These are phyloP conservation scores for Bombus impatiens DNA, from an alignment of 1,140 invertebrate genomes.

Conservation along the genomic window DNA sequence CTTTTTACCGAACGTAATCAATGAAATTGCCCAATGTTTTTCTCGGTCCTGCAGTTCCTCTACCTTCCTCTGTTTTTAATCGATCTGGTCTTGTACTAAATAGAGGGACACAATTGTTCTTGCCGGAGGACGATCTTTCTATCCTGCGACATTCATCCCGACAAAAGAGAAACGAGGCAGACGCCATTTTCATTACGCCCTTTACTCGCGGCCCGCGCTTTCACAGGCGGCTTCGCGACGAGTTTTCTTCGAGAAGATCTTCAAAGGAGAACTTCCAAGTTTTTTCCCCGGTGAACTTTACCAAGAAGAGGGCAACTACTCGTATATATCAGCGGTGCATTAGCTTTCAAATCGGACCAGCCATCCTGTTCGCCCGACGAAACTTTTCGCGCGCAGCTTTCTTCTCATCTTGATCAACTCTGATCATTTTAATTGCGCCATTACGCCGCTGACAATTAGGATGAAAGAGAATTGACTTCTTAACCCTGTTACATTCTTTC, in stretches of 20 bases:
- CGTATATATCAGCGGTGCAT: constrained; percentile 35
- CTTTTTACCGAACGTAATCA: neutral
- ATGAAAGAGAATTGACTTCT: neutral
- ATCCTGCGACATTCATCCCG: constrained; percentile 8
- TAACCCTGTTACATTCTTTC: too few species aligned
- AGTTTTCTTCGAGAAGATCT: constrained; percentile 1
- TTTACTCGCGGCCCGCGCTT: constrained; percentile 4
- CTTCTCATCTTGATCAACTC: too few species aligned
- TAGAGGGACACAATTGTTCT: constrained; percentile 23
- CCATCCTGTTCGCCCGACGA: too few species aligned
- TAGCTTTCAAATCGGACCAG: constrained; percentile 5
- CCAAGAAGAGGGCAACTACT: constrained; percentile 23
- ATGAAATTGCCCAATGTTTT: neutral
- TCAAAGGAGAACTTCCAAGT: constrained; percentile 42
- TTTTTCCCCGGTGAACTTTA: constrained; percentile 43
- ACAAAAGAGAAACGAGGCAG: constrained; percentile 26
- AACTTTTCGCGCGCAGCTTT: too few species aligned
- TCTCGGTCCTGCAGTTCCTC: neutral
- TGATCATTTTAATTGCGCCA: neutral
- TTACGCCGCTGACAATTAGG: neutral
- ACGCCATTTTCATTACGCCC: constrained; percentile 46
- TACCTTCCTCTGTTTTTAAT: neutral
- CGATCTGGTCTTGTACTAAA: neutral
- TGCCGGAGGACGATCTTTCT: neutral
- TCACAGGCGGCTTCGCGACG: neutral